phyloP scores from a whole-genome alignment of 1,140 invertebrate species.

The Drosophila mauritiana region DNA sequence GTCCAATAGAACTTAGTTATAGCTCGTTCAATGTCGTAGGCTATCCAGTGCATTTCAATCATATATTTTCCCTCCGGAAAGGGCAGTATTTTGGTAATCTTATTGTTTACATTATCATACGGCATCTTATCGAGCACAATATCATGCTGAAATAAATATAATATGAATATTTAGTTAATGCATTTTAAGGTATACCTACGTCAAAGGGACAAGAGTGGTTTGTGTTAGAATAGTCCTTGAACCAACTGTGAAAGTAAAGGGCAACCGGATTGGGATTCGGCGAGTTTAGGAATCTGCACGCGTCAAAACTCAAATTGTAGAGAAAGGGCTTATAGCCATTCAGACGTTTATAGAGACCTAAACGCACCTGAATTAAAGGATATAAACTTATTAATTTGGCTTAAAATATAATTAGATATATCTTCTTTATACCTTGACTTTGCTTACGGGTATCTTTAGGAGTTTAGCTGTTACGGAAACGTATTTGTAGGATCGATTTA shows the following conservation, averaged over 20 bases:
- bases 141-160: slow-evolving; percentile 1
- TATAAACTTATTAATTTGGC: neutral
- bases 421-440: neutral
- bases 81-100: neutral
- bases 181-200: neutral
- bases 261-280: neutral
- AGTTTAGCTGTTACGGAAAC: neutral
- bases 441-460: neutral
- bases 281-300: neutral
- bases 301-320: slow-evolving; percentile 4
- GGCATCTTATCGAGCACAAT: neutral
- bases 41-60: neutral
- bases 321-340: slow-evolving; percentile 13
- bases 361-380: neutral
- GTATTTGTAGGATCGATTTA: slow-evolving; percentile 9
- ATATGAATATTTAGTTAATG: neutral
- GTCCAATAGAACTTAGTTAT: neutral
- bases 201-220: neutral
- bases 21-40: neutral
- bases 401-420: neutral
- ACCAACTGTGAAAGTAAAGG: neutral
- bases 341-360: neutral
- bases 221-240: neutral
- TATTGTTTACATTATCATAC: neutral
- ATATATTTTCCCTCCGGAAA: slow-evolving; percentile 3